Evolutionary conservation across 2,888 invertebrate species (phyloP), one percentile per base, ranked within the genome.

Genomic region (Cosmopolites sordidus): DNA sequence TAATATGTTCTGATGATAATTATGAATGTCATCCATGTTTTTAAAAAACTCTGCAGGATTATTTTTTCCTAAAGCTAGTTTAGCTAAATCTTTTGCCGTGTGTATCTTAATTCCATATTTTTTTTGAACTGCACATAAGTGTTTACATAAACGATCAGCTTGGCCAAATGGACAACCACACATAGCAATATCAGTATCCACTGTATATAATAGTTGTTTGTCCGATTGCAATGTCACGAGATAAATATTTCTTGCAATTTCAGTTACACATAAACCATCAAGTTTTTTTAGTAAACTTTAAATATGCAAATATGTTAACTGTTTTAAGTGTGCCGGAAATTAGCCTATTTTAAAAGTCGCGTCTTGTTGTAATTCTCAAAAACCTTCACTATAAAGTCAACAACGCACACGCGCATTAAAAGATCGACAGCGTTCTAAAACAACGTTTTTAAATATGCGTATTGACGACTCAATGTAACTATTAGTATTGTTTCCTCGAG

Each of bases 351-450:
- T n/a, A 38, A 4, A 38, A 38, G n/a, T 33, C n/a, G 14, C 14
- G 15, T 30, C 22, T 8, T 44, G 33, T 44, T 9, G 16, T 44
- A 44, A 9, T 2, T 22, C 37, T 50, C 44, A 5, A 50, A 38
- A 42, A 50, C 37, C 8, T 37, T 44, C 11, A 5, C 15, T 16
- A 44, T 50, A 33, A 42, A 43, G 42, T 42, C 48, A 9, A 48
- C 3, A 15, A 48, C n/a, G 16, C 4, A 40, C 48, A 29, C 29
- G 6, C 11, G 22, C 15, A 39, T 48, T 48, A 29, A 48, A 48
- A 2, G 43, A 11, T 15, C 18, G 29, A 15, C 33, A 42, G 9
- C 29, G 18, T 29, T 44, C n/a, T 11, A 44, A 12, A 16, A 44
- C 44, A 30, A 44, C n/a, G 30, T 44, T 16, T 14, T 44, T 44